Evolutionary conservation across 2,113 vertebrate genomes (phyloP).

Genomic region (Syngnathus floridae): DNA sequence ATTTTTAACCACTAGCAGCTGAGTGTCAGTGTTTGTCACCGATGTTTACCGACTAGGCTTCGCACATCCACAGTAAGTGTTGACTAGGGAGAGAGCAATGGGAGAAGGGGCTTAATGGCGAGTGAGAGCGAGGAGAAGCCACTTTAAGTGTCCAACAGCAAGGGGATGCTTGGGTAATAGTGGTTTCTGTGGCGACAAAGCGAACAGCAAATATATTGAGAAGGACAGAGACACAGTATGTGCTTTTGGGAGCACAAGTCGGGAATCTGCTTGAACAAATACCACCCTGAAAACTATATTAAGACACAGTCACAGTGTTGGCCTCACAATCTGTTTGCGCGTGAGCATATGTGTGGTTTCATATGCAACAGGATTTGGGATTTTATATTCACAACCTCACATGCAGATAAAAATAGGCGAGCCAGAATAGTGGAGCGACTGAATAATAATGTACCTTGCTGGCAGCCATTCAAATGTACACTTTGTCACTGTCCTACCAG

Average conservation of each 20-base stretch:
- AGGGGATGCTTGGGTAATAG: conserved; percentile 64
- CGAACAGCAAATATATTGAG: conserved; percentile 61
- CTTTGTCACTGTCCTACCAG: conserved; percentile 38
- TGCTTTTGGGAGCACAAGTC: conserved; percentile 40
- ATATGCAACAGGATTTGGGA: conserved; percentile 44
- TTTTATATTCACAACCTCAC: conserved; percentile 54
- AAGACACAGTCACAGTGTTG: conserved; percentile 31
- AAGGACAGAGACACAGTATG: conserved; percentile 39
- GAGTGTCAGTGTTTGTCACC: conserved; percentile 24
- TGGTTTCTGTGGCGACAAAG: conserved; percentile 67
- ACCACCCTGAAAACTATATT: conserved; percentile 39
- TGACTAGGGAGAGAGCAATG: conserved; percentile 32
- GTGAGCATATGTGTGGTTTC: conserved; percentile 20
- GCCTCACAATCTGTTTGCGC: conserved; percentile 23
- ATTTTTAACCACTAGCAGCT: conserved; percentile 6
- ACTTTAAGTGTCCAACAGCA: conserved; percentile 59
- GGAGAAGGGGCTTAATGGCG: conserved; percentile 21
- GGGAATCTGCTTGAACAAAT: conserved; percentile 42
- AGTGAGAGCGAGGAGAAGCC: conserved; percentile 34
- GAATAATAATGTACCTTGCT: conserved; percentile 66
- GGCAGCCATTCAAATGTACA: conserved; percentile 61
- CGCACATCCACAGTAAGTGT: conserved; percentile 33
- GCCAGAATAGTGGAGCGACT: conserved; percentile 44
- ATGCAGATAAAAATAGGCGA: conserved; percentile 58
- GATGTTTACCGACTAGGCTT: conserved; percentile 53